These are phyloP conservation scores for Anabacerthia variegaticeps DNA, from an alignment of 2,797 vertebrate species.

Conservation along the genomic window DNA sequence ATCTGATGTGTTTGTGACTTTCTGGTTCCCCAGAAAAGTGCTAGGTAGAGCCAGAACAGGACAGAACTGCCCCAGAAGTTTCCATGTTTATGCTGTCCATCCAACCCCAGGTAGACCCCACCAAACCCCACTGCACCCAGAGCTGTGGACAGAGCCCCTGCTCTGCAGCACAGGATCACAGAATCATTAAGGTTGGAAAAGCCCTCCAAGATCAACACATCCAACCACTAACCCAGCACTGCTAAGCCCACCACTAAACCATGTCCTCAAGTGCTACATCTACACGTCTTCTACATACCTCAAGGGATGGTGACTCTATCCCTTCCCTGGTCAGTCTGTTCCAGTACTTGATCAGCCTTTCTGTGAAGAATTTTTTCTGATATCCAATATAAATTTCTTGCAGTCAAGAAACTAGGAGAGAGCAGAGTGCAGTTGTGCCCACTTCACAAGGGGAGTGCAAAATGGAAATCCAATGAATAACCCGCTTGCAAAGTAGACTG, in stretches of 20 bases:
- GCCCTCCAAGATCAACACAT: not conserved
- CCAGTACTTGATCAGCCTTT: not conserved
- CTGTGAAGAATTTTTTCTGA: not conserved
- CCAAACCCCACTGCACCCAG: accelerated
- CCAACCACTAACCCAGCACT: not conserved
- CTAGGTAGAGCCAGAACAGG: not conserved
- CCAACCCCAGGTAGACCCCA: not conserved
- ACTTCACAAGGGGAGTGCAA: not conserved
- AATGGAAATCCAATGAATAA: not conserved
- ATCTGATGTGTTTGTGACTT: not conserved
- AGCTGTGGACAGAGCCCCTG: not conserved
- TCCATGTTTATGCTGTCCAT: not conserved
- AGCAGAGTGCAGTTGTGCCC: not conserved
- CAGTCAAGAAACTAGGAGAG: not conserved
- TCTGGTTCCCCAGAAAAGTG: not conserved
- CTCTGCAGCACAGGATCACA: not conserved
- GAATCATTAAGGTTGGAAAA: not conserved
- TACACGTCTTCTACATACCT: accelerated
- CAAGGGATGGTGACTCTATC: not conserved
- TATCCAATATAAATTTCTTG: not conserved
- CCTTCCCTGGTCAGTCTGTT: not conserved
- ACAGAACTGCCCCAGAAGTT: not conserved
- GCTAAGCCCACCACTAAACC: not conserved
- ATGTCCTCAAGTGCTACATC: not conserved
- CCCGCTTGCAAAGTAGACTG: not conserved